Evolutionary conservation across 1,140 invertebrate species (phyloP).

Genomic region (Zeugodacus cucurbitae): DNA sequence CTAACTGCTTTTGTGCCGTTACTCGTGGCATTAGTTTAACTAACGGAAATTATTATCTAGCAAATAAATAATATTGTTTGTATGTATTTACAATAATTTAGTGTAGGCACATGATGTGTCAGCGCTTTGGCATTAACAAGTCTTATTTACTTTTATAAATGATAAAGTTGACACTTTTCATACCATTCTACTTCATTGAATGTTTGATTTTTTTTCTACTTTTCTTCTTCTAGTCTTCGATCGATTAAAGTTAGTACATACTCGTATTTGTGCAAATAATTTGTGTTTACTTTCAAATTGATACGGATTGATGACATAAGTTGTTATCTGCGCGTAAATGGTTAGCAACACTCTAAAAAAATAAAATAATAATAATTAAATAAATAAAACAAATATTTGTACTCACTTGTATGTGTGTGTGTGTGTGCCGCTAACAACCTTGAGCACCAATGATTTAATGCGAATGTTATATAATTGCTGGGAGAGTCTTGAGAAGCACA

Average conservation of each 20-base stretch:
- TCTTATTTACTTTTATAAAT: not conserved
- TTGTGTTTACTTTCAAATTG: not conserved
- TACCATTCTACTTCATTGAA: not conserved
- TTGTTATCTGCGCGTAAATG: not conserved
- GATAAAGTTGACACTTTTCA: conserved; percentile 9
- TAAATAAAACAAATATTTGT: not conserved
- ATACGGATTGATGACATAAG: conserved; percentile 8
- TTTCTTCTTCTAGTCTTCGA: not conserved
- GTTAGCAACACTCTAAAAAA: not conserved
- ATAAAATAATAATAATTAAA: not conserved
- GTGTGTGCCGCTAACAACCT: not conserved
- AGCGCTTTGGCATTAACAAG: not conserved
- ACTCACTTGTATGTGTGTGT: not conserved
- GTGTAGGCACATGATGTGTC: not conserved
- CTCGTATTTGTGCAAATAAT: not conserved
- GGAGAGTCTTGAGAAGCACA: too few species aligned
- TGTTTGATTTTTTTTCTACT: not conserved
- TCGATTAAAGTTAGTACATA: not conserved
- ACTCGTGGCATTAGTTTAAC: too few species aligned
- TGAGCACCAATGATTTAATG: not conserved
- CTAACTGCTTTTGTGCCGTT: not conserved
- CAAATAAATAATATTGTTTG: not conserved
- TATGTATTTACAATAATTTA: not conserved
- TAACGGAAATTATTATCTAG: not conserved
- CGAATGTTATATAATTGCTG: not conserved